These are phyloP conservation scores for Catocala fraxini DNA, from an alignment of 2,888 invertebrate genomes.

Conservation along the genomic window DNA sequence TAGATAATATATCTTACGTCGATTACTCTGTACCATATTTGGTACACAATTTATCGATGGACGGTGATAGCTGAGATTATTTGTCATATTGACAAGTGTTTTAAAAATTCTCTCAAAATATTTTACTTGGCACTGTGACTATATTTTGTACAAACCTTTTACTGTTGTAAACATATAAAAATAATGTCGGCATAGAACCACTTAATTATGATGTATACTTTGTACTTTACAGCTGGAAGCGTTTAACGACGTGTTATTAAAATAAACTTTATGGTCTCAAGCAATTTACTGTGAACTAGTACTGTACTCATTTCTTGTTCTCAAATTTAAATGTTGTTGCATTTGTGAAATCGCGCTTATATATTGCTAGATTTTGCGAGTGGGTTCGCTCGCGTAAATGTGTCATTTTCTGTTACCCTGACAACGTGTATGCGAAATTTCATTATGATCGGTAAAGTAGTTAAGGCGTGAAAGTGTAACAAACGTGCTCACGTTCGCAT, in stretches of 20 bases:
- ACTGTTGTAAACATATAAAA: background rate
- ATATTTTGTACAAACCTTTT: background rate
- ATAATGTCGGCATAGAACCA: background rate
- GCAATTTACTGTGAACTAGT: background rate
- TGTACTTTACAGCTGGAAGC: background rate
- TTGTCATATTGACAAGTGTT: constrained; percentile 2
- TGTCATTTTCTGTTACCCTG: no score
- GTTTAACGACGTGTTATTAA: background rate
- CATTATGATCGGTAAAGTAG: no score
- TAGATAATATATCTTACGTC: constrained; percentile 21
- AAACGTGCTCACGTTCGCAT: no score
- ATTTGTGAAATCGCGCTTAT: background rate
- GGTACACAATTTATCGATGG: background rate
- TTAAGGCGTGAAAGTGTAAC: no score
- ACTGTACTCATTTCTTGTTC: background rate
- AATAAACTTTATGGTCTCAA: background rate
- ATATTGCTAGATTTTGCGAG: no score
- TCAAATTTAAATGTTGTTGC: background rate
- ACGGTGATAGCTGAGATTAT: background rate
- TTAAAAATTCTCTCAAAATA: background rate
- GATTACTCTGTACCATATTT: no score
- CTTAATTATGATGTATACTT: background rate
- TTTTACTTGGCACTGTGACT: background rate
- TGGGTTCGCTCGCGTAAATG: no score
- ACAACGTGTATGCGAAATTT: no score